Conservation (phyloP, 2,797 vertebrate genomes). For the Microctenopoma stevenorrisi region DNA sequence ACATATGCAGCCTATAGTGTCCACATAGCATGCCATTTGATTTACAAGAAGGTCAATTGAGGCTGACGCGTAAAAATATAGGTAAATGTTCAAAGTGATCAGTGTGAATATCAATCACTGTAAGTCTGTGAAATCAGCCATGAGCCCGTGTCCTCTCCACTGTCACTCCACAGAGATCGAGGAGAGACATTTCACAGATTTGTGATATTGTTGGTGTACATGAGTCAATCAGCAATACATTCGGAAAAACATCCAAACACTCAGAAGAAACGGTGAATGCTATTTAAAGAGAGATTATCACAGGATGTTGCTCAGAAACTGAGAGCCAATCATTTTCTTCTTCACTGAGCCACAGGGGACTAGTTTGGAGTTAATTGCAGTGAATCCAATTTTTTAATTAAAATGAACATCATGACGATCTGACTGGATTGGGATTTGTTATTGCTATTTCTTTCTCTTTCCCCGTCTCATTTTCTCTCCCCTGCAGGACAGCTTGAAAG, state of each 20-base stretch:
- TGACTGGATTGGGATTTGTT: constrained; percentile 82
- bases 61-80: constrained; percentile 63
- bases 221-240: constrained; percentile 30
- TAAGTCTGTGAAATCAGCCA: constrained; percentile 1
- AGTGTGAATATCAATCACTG: constrained; percentile 56
- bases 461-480: constrained; percentile 77
- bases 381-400: constrained; percentile 85
- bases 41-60: constrained; percentile 68
- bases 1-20: constrained; percentile 53
- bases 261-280: constrained; percentile 44
- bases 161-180: constrained; percentile 14
- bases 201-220: constrained; percentile 5
- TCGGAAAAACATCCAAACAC: constrained; percentile 54
- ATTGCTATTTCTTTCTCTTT: constrained; percentile 73
- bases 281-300: constrained; percentile 64
- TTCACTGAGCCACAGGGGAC: constrained; percentile 74
- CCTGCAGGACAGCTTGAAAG: constrained; percentile 84
- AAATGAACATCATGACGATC: constrained; percentile 82
- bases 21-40: constrained; percentile 48
- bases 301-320: constrained; percentile 69
- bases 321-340: constrained; percentile 73
- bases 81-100: constrained; percentile 64
- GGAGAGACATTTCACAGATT: constrained; percentile 26
- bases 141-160: constrained; percentile 25
- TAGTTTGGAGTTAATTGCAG: constrained; percentile 83